Conservation (phyloP, 2,113 vertebrate species). For the Anolis carolinensis region DNA sequence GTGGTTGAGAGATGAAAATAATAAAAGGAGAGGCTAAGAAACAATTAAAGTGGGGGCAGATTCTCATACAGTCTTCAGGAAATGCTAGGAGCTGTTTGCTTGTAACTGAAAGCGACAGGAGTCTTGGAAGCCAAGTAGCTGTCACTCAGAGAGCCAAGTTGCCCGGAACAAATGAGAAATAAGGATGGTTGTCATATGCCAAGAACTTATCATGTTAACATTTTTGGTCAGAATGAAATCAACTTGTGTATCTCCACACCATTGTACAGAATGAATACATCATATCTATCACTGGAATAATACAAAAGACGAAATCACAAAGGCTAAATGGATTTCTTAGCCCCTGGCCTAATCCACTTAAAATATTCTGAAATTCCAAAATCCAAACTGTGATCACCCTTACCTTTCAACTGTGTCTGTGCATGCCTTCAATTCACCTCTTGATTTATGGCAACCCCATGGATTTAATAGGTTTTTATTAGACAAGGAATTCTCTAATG, state of each 20-base stretch:
- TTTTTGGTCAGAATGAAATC: neutral
- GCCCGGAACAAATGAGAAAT: neutral
- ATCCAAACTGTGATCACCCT: neutral
- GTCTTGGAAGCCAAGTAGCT: neutral
- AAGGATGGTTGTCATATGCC: neutral
- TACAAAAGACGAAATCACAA: neutral
- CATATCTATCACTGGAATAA: no score
- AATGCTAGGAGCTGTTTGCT: neutral
- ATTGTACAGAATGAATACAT: neutral
- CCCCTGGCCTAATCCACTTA: no score
- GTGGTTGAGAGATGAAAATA: neutral
- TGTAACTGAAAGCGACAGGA: neutral
- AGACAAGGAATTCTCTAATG: no score
- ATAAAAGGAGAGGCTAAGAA: neutral
- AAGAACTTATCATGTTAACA: neutral
- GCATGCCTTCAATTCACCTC: no score
- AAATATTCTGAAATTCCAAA: neutral
- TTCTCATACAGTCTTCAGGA: neutral
- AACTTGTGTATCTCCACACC: neutral
- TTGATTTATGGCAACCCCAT: no score
- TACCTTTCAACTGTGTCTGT: neutral
- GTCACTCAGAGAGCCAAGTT: neutral
- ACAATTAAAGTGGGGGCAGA: neutral
- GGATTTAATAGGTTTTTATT: no score
- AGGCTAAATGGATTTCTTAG: neutral